Evolutionary conservation across 2,888 invertebrate species (phyloP), one percentile per base, ranked within the genome.

Genomic region (Drosophila emarginata): DNA sequence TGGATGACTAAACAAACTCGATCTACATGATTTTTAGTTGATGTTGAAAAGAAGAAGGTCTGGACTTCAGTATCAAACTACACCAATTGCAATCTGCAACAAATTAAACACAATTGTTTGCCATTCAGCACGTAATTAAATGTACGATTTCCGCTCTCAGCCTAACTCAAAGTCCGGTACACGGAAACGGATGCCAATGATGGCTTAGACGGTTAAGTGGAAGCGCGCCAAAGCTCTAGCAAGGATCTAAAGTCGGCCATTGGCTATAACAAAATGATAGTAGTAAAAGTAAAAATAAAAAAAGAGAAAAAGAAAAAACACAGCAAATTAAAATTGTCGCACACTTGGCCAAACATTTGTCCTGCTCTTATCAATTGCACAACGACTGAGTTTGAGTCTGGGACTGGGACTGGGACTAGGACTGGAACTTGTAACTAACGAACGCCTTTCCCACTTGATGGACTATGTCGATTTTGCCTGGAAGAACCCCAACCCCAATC

Each of bases 281-380:
- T 32, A 32, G 32, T 32, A 32, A 9, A 32, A 32, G 32, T 11
- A 32, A 32, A 7, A 32, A 32, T 9, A 32, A 39, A 58, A 21
- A 14, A 28, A 53, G 26, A 51, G 7, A 52, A 57, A 54, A 61
- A 57, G 56, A 37, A 37, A 74, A 60, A 67, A 65, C 67, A 69
- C 61, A 64, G 63, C 67, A 76, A 80, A 76, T 76, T 72, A 72
- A 78, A 84, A 78, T 73, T 70, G 76, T 77, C 75, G 67, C 73
- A 71, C 72, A 78, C 79, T 81, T 81, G 70, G 72, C 61, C 78
- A 82, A 84, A 84, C 87, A 84, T 84, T 87, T 87, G 73, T 72
- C 72, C 76, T 72, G 74, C 84, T 78, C 79, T 86, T 86, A 82
- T 83, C 83, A 73, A 77, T 72, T 56, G 61, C 67, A 67, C 57